Base-by-base conservation (phyloP, 2,113 vertebrate species). In the Apus apus region DNA sequence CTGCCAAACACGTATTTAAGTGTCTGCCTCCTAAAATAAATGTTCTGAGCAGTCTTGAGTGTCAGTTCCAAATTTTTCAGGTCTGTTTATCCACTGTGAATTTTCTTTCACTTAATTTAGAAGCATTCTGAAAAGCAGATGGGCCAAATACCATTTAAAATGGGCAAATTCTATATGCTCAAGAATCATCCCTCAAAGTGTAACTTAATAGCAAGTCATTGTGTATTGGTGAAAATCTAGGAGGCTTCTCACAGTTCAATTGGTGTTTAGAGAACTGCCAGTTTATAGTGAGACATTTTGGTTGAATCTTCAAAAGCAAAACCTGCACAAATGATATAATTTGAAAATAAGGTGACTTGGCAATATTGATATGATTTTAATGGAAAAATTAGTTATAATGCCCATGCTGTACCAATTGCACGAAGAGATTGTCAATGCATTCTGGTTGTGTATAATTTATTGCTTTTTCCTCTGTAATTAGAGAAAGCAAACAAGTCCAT, bases 401-500 rank as follows among this genome's bases (percentile, higher is more conserved):
- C 68, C 29, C 3, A 1, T 48, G 34, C 34, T 75, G 13, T 43
- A 22, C 36, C 81, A 15, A 50, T 14, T 45, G 81, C 61, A 57
- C 5, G 27, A 50, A 71, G 60, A 65, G n/a, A 10, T 19, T 71
- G 43, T 18, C 90, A 94, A 54, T 82, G 40, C 20, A 22, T 51
- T 74, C 43, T 67, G 38, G 22, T 71, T 29, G 10, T 45, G 30
- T 60, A 20, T n/a, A 60, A 77, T 82, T 68, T 62, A 91, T 88
- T 75, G 87, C 46, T 26, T 84, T 94, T 94, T 22, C 53, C 46
- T 79, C 73, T 74, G 36, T 79, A 66, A 56, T 90, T 87, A 85
- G 48, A 65, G 57, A 73, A 82, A n/a, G 67, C 36, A 86, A 93
- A 87, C 11, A 32, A 85, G 72, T 78, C 93, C 54, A 64, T 75